Base-by-base conservation (phyloP, 2,113 vertebrate species). In the Thymallus thymallus region DNA sequence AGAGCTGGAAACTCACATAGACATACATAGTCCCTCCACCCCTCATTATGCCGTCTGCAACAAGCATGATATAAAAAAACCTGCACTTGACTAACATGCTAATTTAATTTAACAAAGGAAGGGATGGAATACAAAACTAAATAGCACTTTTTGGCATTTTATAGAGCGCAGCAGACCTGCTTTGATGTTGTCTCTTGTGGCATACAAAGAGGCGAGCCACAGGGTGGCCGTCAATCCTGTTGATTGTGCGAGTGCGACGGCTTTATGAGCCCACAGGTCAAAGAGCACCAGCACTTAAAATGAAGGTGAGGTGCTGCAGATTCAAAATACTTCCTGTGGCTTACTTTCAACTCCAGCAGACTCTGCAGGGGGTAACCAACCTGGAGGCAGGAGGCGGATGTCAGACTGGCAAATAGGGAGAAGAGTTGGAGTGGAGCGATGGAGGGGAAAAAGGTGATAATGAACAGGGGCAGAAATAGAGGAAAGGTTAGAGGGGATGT, bases 181-280 rank as follows among this genome's bases (percentile, higher is more conserved):
- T 77, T 75, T 80, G 78, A 76, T 78, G 78, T 51, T 16, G 26
- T 79, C 13, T 83, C 74, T 73, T 46, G 66, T 73, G 56, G 24
- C 72, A 45, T 29, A 41, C 35, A 76, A 56, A 81, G 68, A 18
- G 32, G 69, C 10, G 1, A 26, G 46, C 61, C 29, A 30, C 13
- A 56, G 61, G 68, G 30, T 26, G 56, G 46, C 68, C 51, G 74
- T 70, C 75, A 73, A 20, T 75, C 22, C 24, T 55, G 74, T 78
- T 81, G 74, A 69, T 63, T 13, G 22, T 48, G 7, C 26, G 4
- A 16, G 20, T 0, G 22, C 18, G 70, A 69, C 60, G n/a, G 65
- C 35, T 76, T 80, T 67, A 75, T 74, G 72, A 71, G 80, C 75
- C 12, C 67, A 23, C n/a, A 46, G 76, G 67, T 71, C 72, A 71